A percentile compares a stretch with the other conserved stretches of the same genome.
Evolutionary conservation across 2,113 vertebrate species (phyloP).

Genomic region (Vireo altiloquus): DNA sequence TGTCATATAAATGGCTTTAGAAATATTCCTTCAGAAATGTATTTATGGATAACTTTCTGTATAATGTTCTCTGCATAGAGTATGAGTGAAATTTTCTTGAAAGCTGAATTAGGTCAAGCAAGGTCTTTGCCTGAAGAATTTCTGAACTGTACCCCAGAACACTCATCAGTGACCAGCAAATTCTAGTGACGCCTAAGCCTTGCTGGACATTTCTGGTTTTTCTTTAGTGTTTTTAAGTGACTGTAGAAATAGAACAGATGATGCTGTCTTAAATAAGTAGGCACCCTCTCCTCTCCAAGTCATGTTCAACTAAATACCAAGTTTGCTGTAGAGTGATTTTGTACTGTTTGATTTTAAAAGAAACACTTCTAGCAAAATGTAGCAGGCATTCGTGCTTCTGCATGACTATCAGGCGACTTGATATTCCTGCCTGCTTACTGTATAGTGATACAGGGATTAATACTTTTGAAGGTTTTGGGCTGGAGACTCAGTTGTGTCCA

Average conservation of each 20-base stretch:
- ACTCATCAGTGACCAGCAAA: not conserved
- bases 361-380: not conserved
- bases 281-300: not conserved
- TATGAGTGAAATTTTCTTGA: not conserved
- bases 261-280: not conserved
- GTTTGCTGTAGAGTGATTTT: not conserved
- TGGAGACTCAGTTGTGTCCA: not conserved
- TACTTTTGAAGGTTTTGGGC: not conserved
- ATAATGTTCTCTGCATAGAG: accelerated
- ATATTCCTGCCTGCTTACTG: not conserved
- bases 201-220: not conserved
- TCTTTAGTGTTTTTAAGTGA: not conserved
- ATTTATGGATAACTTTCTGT: not conserved
- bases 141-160: not conserved
- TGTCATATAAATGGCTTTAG: not conserved
- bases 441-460: not conserved
- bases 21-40: not conserved
- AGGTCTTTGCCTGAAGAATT: not conserved
- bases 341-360: not conserved
- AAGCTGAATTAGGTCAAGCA: not conserved
- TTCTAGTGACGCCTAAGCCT: not conserved
- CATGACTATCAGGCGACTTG: not conserved
- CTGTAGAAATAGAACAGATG: not conserved
- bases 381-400: not conserved
- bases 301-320: not conserved